These are phyloP conservation scores for Holotrichia oblita DNA, from an alignment of 1,140 invertebrate genomes.

Conservation along the genomic window DNA sequence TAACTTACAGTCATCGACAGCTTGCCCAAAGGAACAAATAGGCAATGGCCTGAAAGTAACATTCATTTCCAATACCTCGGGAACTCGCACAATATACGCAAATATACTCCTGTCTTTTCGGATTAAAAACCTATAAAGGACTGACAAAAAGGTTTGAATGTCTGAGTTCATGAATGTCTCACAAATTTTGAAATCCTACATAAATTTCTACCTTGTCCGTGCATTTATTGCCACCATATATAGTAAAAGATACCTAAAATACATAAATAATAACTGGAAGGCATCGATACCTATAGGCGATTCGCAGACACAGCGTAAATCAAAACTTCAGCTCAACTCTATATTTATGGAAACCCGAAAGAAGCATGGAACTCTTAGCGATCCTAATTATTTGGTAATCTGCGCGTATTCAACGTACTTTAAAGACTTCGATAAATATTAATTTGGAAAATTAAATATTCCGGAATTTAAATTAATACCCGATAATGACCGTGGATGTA, in stretches of 20 bases:
- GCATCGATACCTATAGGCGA: not conserved
- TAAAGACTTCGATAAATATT: conserved; percentile 23
- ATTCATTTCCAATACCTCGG: no score
- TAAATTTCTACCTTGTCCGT: no score
- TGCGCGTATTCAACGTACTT: not conserved
- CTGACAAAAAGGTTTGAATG: no score
- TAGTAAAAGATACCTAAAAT: not conserved
- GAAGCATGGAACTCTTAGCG: not conserved
- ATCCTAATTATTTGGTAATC: conserved; percentile 19
- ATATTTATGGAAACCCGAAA: not conserved
- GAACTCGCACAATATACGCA: no score
- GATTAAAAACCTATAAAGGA: no score
- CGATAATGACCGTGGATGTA: not conserved
- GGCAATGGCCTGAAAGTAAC: no score
- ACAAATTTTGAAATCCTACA: no score
- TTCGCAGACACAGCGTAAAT: not conserved
- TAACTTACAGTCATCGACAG: no score
- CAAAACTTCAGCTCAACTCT: not conserved
- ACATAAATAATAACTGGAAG: not conserved
- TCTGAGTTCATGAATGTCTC: no score
- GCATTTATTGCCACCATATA: no score
- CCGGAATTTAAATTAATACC: conserved; percentile 19
- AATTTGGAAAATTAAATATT: conserved; percentile 24
- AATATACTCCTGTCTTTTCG: no score
- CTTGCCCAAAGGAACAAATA: no score